phyloP scores from a whole-genome alignment of 1,140 invertebrate species.

The Acromyrmex echinatior region DNA sequence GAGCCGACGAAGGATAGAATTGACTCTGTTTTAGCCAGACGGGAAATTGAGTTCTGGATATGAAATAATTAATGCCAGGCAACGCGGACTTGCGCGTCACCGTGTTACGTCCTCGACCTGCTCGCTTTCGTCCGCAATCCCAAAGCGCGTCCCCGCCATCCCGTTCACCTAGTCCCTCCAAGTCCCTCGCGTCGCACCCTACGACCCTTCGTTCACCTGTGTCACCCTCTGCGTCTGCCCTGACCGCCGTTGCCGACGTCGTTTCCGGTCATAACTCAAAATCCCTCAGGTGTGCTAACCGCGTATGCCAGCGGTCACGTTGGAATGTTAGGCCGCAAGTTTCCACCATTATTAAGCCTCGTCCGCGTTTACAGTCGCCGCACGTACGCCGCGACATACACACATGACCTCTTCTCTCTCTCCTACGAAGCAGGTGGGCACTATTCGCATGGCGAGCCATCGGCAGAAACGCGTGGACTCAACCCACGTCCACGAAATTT shows the following conservation, averaged over 20 bases:
- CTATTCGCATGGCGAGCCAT: not conserved
- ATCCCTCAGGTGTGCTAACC: constrained; percentile 77
- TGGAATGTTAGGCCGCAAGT: constrained; percentile 73
- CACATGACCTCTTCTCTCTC: not conserved
- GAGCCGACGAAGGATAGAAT: not conserved
- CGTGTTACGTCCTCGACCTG: constrained; percentile 59
- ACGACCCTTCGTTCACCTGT: constrained; percentile 62
- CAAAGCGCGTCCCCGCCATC: constrained; percentile 26
- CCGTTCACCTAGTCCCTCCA: not conserved
- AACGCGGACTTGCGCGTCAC: constrained; percentile 66
- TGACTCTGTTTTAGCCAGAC: not conserved
- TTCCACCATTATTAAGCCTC: constrained; percentile 74
- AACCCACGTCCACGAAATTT: constrained; percentile 33
- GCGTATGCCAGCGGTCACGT: constrained; percentile 75
- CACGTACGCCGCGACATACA: constrained; percentile 64
- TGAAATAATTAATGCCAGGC: constrained; percentile 73
- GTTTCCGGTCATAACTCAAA: constrained; percentile 75
- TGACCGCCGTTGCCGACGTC: constrained; percentile 11
- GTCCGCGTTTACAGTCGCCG: constrained; percentile 58
- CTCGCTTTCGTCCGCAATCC: constrained; percentile 48
- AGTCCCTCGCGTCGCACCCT: not conserved
- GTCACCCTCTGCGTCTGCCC: constrained; percentile 10
- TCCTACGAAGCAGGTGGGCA: not conserved
- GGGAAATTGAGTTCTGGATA: constrained; percentile 69
- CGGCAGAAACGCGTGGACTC: constrained; percentile 13